These are phyloP conservation scores for Aeoliscus strigatus DNA, from an alignment of 2,797 vertebrate species.

Conservation along the genomic window DNA sequence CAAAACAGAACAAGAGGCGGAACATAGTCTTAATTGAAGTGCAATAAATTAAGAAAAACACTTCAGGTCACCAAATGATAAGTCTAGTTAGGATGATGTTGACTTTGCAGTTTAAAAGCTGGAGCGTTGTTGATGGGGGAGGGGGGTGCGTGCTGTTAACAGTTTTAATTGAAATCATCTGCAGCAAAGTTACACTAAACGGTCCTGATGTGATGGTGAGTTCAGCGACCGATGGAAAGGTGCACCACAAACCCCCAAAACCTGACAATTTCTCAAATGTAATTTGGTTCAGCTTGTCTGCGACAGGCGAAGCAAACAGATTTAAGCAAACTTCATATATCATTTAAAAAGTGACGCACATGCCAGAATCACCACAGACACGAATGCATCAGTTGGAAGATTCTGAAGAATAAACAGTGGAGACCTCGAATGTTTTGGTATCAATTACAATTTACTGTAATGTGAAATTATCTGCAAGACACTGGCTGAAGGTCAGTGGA, in stretches of 20 bases:
- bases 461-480: not conserved
- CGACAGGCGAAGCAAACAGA: no score
- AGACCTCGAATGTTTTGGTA: not conserved
- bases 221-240: conserved; percentile 44
- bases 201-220: conserved; percentile 37
- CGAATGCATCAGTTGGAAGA: conserved; percentile 1
- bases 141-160: conserved; percentile 30
- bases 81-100: conserved; percentile 28
- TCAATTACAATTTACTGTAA: not conserved
- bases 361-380: not conserved
- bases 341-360: no score
- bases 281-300: conserved; percentile 38
- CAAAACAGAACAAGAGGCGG: no score
- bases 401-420: conserved; percentile 9
- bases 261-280: conserved; percentile 51
- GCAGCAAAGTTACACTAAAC: conserved; percentile 38
- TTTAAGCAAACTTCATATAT: no score
- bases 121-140: conserved; percentile 30
- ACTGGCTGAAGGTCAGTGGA: not conserved
- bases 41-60: conserved; percentile 51
- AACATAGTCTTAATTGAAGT: conserved; percentile 39
- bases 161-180: conserved; percentile 36
- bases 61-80: conserved; percentile 50
- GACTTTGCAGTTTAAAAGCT: conserved; percentile 41
- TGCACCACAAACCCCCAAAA: conserved; percentile 51